These are phyloP conservation scores for Baccha elongata DNA, from an alignment of 2,888 invertebrate species.

Conservation along the genomic window DNA sequence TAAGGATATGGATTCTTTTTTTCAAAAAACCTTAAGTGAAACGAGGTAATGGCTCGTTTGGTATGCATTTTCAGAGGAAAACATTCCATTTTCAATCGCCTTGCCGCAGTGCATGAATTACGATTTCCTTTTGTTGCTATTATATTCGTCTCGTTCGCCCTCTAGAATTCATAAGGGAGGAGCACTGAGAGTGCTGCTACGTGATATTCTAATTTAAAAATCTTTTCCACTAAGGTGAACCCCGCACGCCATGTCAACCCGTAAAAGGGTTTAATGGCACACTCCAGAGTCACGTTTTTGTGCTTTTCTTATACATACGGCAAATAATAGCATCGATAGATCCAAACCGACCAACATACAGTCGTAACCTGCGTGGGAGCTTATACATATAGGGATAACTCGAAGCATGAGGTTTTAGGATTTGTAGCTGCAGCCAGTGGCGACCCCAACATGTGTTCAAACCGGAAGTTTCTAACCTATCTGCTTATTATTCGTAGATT, in stretches of 20 bases:
- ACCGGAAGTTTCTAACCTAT: conserved; percentile 18
- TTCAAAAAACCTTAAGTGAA: conserved; percentile 26
- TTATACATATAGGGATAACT: conserved; percentile 23
- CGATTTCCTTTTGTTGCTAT: conserved; percentile 58
- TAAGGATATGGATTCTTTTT: conserved; percentile 37
- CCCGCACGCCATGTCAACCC: conserved; percentile 48
- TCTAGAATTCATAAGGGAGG: background rate
- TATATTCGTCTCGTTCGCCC: background rate
- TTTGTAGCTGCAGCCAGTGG: conserved; percentile 44
- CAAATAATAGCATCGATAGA: conserved; percentile 21
- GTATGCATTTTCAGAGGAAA: conserved; percentile 47
- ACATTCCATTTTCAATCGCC: conserved; percentile 17
- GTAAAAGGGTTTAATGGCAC: conserved; percentile 46
- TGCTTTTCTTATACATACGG: background rate
- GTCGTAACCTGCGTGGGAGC: conserved; percentile 54
- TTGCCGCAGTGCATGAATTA: conserved; percentile 52
- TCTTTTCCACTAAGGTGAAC: conserved; percentile 32
- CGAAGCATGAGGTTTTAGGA: conserved; percentile 47
- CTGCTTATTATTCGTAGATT: conserved; percentile 59
- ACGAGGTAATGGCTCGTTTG: conserved; percentile 49
- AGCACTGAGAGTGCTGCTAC: conserved; percentile 43
- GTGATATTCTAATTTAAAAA: conserved; percentile 68
- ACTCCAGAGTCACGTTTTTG: conserved; percentile 52
- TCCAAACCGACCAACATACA: background rate
- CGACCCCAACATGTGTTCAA: conserved; percentile 47